Conservation (phyloP, 1,140 invertebrate genomes). For the Drosophila pectinifera region DNA sequence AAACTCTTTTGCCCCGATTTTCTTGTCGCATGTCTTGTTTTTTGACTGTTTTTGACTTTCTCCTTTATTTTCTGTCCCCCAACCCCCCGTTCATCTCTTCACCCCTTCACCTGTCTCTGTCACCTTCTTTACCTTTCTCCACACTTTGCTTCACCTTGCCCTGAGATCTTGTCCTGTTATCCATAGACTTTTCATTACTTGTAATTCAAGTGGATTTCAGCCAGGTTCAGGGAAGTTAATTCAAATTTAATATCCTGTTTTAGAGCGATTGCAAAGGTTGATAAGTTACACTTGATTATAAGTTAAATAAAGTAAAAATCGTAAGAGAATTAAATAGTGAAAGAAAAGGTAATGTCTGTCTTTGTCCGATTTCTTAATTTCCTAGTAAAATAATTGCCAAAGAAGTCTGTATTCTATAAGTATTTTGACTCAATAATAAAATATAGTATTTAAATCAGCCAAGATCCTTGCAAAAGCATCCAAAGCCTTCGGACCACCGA, state of each 20-base stretch:
- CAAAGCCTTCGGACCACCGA: conserved; percentile 17
- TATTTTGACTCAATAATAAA: background rate
- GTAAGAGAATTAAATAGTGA: background rate
- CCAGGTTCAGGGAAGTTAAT: conserved; percentile 80
- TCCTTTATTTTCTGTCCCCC: conserved; percentile 10
- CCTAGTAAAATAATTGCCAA: background rate
- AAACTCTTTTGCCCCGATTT: conserved; percentile 51
- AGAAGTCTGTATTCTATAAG: no score
- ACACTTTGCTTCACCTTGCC: conserved; percentile 29
- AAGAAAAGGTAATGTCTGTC: no score
- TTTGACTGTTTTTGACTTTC: conserved; percentile 45
- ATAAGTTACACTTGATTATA: background rate
- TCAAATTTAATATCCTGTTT: conserved; percentile 66
- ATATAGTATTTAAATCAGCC: background rate
- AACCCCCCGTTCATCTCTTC: conserved; percentile 6
- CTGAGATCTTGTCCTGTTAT: conserved; percentile 46
- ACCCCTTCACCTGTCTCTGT: conserved; percentile 23
- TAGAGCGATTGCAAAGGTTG: conserved; percentile 24
- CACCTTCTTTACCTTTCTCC: conserved; percentile 19
- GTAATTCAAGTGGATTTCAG: conserved; percentile 80
- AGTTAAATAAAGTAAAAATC: background rate
- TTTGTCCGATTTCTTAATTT: background rate
- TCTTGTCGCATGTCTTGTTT: conserved; percentile 47
- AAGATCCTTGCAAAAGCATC: conserved; percentile 31
- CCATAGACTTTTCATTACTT: conserved; percentile 53